Conservation (phyloP, 1,140 invertebrate species). For the Glossosoma conforme region DNA sequence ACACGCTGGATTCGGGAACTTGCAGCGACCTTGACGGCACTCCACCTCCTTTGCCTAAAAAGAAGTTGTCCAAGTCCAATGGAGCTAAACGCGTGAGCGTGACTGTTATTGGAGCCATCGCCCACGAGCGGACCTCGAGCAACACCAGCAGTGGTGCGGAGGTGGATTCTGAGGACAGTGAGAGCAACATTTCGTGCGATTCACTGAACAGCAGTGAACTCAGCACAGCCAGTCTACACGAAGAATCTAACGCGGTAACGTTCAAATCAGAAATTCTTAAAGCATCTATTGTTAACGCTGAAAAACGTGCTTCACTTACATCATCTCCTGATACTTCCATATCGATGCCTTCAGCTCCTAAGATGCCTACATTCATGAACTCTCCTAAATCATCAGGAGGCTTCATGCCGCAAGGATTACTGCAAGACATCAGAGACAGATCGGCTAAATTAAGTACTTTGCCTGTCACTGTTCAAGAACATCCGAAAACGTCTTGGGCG, state of each 20-base stretch:
- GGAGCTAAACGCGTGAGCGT: constrained; percentile 42
- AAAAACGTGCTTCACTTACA: neutral
- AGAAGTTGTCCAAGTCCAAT: constrained; percentile 52
- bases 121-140: constrained; percentile 47
- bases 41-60: constrained; percentile 64
- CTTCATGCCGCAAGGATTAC: constrained; percentile 54
- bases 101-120: constrained; percentile 46
- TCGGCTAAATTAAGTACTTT: constrained; percentile 46
- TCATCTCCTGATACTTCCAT: neutral
- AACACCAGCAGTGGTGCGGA: constrained; percentile 53
- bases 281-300: constrained; percentile 6
- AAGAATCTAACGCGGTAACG: constrained; percentile 26
- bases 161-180: constrained; percentile 62
- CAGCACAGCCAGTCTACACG: constrained; percentile 41
- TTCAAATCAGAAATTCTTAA: constrained; percentile 25
- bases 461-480: constrained; percentile 8
- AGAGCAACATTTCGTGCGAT: constrained; percentile 67
- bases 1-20: constrained; percentile 75
- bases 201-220: constrained; percentile 63
- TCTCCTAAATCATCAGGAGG: constrained; percentile 29
- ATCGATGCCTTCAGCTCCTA: constrained; percentile 15
- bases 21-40: constrained; percentile 75
- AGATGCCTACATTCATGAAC: constrained; percentile 22
- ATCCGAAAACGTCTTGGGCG: constrained; percentile 25
- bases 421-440: constrained; percentile 58